Conservation (phyloP, 1,140 invertebrate genomes). For the Leptinotarsa undecemlineata region DNA sequence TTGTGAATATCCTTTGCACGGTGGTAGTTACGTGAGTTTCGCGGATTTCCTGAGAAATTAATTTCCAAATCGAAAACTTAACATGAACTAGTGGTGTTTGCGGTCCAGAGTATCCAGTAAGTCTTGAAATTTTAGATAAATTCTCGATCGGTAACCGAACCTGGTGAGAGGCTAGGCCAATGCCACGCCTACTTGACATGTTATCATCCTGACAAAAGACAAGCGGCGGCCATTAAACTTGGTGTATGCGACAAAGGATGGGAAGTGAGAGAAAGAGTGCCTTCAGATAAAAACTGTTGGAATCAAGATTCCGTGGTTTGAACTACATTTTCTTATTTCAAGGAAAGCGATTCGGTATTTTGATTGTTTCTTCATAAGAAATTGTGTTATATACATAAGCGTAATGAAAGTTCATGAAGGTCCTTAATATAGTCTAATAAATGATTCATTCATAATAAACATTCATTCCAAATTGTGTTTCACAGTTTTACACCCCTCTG, state of each 20-base stretch:
- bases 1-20: constrained; percentile 10
- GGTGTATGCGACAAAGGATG: constrained; percentile 29
- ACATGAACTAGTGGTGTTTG: background rate
- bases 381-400: too few species aligned
- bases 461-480: too few species aligned
- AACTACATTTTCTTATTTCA: background rate
- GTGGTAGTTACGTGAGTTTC: background rate
- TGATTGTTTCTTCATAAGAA: too few species aligned
- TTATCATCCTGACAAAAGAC: constrained; percentile 47
- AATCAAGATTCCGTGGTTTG: background rate
- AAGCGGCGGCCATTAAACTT: constrained; percentile 53
- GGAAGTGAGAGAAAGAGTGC: constrained; percentile 13
- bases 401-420: too few species aligned
- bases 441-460: too few species aligned
- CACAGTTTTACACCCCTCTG: too few species aligned
- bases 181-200: constrained; percentile 45
- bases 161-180: constrained; percentile 31
- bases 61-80: background rate
- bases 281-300: background rate
- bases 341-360: too few species aligned
- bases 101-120: background rate
- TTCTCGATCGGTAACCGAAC: constrained; percentile 15
- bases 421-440: too few species aligned
- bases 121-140: constrained; percentile 25
- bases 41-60: background rate